Evolutionary conservation across 2,113 vertebrate species (phyloP).

Genomic region (Castor canadensis): DNA sequence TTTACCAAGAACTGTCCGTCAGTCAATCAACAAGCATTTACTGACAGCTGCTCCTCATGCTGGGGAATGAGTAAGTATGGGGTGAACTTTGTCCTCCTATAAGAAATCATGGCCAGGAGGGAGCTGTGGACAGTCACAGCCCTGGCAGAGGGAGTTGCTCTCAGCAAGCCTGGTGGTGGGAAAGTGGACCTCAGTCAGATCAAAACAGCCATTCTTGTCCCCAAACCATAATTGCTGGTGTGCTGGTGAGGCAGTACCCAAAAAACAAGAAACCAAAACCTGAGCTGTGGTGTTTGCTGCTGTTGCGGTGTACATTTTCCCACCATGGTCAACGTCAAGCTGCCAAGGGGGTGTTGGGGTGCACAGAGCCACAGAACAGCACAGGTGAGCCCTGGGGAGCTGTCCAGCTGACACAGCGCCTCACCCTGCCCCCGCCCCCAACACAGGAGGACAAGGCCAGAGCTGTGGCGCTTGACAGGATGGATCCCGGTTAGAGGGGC

Average conservation of each 20-base stretch:
- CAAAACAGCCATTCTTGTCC: neutral
- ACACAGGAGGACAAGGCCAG: neutral
- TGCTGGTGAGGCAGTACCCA: neutral
- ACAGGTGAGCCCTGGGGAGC: fast-evolving
- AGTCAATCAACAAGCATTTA: slow-evolving; percentile 58
- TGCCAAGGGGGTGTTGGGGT: fast-evolving
- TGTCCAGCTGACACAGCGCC: too few relatives aligned
- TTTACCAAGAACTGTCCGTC: slow-evolving; percentile 37
- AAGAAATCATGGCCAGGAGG: neutral
- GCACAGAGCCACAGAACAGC: neutral
- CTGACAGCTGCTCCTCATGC: neutral
- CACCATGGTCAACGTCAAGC: neutral
- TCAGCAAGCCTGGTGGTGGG: neutral
- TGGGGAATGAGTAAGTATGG: neutral
- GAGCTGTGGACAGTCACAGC: neutral
- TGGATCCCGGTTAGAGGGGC: neutral
- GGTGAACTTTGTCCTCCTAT: neutral
- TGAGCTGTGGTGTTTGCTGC: neutral
- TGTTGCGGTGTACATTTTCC: neutral
- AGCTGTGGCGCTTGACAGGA: neutral
- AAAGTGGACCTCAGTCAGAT: neutral
- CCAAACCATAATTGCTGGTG: neutral
- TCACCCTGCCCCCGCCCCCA: neutral
- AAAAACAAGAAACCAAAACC: neutral
- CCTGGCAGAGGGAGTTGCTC: neutral